Evolutionary conservation across 2,113 vertebrate genomes (phyloP).

Genomic region (Odocoileus virginianus): DNA sequence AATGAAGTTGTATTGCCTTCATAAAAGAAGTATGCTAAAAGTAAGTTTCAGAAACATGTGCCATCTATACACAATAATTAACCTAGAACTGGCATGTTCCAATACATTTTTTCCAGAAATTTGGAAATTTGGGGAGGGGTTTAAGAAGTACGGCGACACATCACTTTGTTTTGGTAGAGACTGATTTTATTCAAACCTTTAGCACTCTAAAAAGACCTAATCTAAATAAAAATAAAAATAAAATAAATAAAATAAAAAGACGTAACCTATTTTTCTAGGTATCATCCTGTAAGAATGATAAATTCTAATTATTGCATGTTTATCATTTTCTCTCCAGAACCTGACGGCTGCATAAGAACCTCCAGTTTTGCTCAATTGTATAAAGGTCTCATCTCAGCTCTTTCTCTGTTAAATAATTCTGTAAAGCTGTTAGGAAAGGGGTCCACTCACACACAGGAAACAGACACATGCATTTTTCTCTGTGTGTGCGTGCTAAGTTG

Average conservation of each 20-base stretch:
- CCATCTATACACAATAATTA: background rate
- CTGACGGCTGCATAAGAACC: background rate
- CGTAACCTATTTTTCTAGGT: background rate
- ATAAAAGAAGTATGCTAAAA: background rate
- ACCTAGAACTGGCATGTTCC: background rate
- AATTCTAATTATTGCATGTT: constrained; percentile 12
- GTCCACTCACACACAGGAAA: background rate
- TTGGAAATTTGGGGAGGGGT: background rate
- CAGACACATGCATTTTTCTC: background rate
- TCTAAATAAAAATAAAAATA: background rate
- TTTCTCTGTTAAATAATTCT: background rate
- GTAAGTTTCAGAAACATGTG: background rate
- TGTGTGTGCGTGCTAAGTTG: background rate
- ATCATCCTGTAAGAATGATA: background rate
- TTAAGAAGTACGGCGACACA: background rate
- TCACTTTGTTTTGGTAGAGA: background rate
- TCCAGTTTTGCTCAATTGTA: background rate
- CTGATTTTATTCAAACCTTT: background rate
- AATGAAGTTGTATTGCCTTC: background rate
- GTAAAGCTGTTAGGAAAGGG: background rate
- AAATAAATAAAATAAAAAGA: background rate
- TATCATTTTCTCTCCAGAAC: constrained; percentile 1
- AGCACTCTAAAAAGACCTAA: background rate
- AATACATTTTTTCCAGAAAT: background rate
- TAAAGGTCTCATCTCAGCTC: background rate